Conservation (phyloP, 1,140 invertebrate genomes). For the Solenopsis invicta region DNA sequence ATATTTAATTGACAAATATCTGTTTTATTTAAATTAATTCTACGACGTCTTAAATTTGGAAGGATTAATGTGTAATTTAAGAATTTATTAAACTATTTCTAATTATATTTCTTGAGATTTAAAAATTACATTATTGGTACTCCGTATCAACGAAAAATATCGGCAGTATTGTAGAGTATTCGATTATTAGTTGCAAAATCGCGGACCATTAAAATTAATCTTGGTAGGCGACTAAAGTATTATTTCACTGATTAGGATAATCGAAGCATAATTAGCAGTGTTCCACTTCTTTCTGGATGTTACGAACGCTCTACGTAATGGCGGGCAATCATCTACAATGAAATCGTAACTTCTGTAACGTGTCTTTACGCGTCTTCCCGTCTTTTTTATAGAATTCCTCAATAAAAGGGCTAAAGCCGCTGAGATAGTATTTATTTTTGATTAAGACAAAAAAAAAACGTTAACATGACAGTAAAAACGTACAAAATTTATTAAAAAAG, state of each 20-base stretch:
- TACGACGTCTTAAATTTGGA: background rate
- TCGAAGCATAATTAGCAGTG: conserved; percentile 55
- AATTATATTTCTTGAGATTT: background rate
- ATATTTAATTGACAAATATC: conserved; percentile 20
- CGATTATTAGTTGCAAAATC: conserved; percentile 56
- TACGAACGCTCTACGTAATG: conserved; percentile 62
- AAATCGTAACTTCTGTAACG: conserved; percentile 59
- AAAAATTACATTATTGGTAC: background rate
- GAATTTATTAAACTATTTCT: too few species aligned
- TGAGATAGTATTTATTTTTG: conserved; percentile 24
- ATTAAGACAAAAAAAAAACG: conserved; percentile 21
- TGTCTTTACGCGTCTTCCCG: conserved; percentile 44
- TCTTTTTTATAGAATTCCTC: conserved; percentile 37
- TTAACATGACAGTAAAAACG: conserved; percentile 19
- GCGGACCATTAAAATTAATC: conserved; percentile 37
- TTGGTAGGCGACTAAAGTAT: conserved; percentile 21
- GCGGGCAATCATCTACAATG: conserved; percentile 60
- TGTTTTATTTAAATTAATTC: background rate
- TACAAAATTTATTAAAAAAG: background rate
- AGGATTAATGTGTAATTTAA: background rate
- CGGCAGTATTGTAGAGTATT: background rate
- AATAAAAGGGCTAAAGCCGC: conserved; percentile 33
- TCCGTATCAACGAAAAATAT: background rate
- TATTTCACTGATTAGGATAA: conserved; percentile 63
- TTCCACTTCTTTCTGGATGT: conserved; percentile 50